Evolutionary conservation across 2,113 vertebrate genomes (phyloP), one percentile per base, ranked within the genome.

Genomic region (Merops nubicus): DNA sequence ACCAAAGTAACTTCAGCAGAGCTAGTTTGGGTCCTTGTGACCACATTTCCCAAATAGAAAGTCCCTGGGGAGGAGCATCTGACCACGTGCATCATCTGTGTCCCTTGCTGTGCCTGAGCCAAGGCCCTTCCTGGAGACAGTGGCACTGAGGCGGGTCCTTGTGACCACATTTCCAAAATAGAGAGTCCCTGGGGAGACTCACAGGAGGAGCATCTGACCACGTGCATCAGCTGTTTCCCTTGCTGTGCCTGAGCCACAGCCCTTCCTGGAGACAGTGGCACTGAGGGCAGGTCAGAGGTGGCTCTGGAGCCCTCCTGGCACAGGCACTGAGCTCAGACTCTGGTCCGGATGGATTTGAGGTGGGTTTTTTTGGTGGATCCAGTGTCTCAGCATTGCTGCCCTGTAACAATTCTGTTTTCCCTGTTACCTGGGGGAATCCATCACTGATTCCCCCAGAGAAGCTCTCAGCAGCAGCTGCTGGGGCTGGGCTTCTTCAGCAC

Each of bases 221-320:
- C 0, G 1, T 15, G 26, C 3, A 6, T 34, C 45, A 36, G n/a
- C 45, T 38, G 18, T 10, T n/a, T 26, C 21, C 60, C 69, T 87
- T 9, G 1, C 69, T 31, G 77, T 45, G 62, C 73, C 74, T 31
- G 50, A 42, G 62, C 59, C 43, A 1, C 12, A n/a, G 43, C 34
- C 11, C 56, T 21, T 42, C 23, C 40, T 51, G 64, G 31, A 63
- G 47, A 7, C 12, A 17, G 5, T 3, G 15, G n/a, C 12, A 2
- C 29, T 14, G 25, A 9, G 43, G 60, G 54, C 19, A 21, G 54
- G 34, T 34, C 50, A 12, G 59, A 47, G 60, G 40, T 26, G 28
- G 40, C 31, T 20, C 33, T 31, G 3, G 42, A 79, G 11, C 5
- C 34, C 3, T 5, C 31, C 51, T 0, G 0, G 43, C 23, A 4